Evolutionary conservation across 2,888 invertebrate species (phyloP).

Genomic region (Drosophila cognata): DNA sequence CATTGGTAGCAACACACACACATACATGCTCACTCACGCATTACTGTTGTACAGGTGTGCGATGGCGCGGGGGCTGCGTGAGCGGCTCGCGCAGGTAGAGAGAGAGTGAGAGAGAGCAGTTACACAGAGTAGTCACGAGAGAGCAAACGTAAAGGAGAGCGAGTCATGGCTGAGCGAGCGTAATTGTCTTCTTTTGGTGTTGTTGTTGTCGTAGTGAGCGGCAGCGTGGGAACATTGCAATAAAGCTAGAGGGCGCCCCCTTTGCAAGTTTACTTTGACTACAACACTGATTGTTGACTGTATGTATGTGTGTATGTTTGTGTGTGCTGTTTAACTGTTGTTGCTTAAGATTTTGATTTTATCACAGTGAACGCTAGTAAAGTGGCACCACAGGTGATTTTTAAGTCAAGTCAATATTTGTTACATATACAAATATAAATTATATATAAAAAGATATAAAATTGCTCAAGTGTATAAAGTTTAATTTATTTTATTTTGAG

Average conservation of each 20-base stretch:
- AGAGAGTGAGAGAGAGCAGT: slow-evolving; percentile 25
- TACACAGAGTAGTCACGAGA: slow-evolving; percentile 24
- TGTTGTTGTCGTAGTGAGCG: slow-evolving; percentile 38
- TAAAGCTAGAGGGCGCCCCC: slow-evolving; percentile 26
- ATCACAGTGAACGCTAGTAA: slow-evolving; percentile 1
- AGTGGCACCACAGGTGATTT: not conserved
- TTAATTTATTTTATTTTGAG: too few species aligned
- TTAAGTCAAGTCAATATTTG: not conserved
- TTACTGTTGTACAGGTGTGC: slow-evolving; percentile 57
- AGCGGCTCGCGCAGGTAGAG: slow-evolving; percentile 66
- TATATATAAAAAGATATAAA: not conserved
- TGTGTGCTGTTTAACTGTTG: slow-evolving; percentile 25
- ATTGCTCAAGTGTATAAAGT: not conserved
- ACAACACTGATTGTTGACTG: slow-evolving; percentile 29
- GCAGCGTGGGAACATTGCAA: slow-evolving; percentile 73
- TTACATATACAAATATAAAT: not conserved
- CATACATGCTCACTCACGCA: slow-evolving; percentile 16
- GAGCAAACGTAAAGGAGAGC: slow-evolving; percentile 41
- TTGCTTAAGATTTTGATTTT: slow-evolving; percentile 13
- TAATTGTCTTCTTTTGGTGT: slow-evolving; percentile 53
- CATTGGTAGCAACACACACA: slow-evolving; percentile 30
- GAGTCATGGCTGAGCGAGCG: slow-evolving; percentile 74
- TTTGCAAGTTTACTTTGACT: slow-evolving; percentile 23
- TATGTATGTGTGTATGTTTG: slow-evolving; percentile 2
- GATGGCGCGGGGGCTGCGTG: slow-evolving; percentile 50